phyloP scores from a whole-genome alignment of 2,797 vertebrate species.

The Rousettus madagascariensis region DNA sequence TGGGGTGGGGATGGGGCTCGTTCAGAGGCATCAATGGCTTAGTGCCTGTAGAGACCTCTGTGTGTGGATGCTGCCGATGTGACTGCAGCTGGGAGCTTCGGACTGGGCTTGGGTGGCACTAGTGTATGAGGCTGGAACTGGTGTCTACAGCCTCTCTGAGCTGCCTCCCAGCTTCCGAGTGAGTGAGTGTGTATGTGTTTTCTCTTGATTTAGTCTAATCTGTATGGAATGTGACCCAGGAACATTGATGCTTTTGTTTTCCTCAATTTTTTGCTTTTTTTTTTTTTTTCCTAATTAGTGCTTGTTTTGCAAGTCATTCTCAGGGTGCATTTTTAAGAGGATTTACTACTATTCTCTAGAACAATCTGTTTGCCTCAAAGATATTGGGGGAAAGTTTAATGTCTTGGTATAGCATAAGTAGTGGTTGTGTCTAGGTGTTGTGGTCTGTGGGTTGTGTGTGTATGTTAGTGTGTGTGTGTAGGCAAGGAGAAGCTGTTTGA shows the following conservation, averaged over 20 bases:
- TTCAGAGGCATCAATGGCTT: fast-evolving
- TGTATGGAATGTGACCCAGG: not conserved
- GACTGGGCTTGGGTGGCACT: not conserved
- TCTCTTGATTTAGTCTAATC: not conserved
- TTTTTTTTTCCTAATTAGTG: not conserved
- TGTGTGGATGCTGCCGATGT: not conserved
- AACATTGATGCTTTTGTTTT: not conserved
- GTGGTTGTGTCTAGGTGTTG: not conserved
- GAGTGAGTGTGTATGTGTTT: not conserved
- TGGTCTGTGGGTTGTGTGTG: not conserved
- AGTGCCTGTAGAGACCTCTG: not conserved
- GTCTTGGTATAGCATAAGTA: constrained; percentile 39
- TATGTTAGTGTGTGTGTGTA: not conserved
- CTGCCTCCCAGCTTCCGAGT: not conserved
- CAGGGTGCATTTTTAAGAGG: not conserved
- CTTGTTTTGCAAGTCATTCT: not conserved
- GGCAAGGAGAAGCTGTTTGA: not conserved
- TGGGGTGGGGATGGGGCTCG: not conserved
- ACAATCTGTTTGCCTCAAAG: not conserved
- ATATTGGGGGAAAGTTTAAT: constrained; percentile 6
- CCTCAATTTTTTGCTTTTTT: not conserved
- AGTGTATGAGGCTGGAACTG: too few species aligned
- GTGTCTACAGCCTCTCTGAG: not conserved
- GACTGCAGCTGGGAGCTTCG: not conserved
- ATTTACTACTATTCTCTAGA: not conserved